Conservation (phyloP, 2,888 invertebrate species). For the Noctuana brunneofusca region DNA sequence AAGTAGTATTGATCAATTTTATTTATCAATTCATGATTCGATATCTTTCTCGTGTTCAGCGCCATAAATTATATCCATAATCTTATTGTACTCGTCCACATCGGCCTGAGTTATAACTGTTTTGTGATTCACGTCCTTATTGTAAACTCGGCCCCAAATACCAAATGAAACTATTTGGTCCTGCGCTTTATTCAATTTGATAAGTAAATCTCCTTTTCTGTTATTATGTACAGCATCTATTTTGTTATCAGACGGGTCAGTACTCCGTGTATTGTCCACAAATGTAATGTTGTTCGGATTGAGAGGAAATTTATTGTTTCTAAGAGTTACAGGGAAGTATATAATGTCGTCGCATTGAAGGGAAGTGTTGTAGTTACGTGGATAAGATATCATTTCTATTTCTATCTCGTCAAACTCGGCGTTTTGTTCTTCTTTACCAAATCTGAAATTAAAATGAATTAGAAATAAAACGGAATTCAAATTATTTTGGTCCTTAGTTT, state of each 20-base stretch:
- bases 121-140: slow-evolving; percentile 69
- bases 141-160: slow-evolving; percentile 72
- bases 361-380: slow-evolving; percentile 56
- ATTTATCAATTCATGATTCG: not conserved
- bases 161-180: slow-evolving; percentile 74
- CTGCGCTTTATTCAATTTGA: slow-evolving; percentile 61
- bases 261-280: slow-evolving; percentile 30
- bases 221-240: slow-evolving; percentile 18
- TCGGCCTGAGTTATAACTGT: slow-evolving; percentile 52
- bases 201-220: slow-evolving; percentile 47
- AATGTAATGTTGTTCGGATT: slow-evolving; percentile 58
- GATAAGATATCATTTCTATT: slow-evolving; percentile 70
- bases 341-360: slow-evolving; percentile 64
- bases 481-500: not conserved
- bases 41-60: slow-evolving; percentile 27
- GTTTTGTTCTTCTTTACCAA: slow-evolving; percentile 60
- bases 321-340: slow-evolving; percentile 78
- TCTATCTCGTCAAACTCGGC: slow-evolving; percentile 68
- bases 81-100: slow-evolving; percentile 48
- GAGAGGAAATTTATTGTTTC: slow-evolving; percentile 75
- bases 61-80: slow-evolving; percentile 58
- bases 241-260: slow-evolving; percentile 9
- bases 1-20: not conserved
- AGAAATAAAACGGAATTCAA: not conserved
- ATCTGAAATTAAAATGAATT: slow-evolving; percentile 62